Base-by-base conservation (phyloP, 2,797 vertebrate genomes). In the Sebastes flavidus region DNA sequence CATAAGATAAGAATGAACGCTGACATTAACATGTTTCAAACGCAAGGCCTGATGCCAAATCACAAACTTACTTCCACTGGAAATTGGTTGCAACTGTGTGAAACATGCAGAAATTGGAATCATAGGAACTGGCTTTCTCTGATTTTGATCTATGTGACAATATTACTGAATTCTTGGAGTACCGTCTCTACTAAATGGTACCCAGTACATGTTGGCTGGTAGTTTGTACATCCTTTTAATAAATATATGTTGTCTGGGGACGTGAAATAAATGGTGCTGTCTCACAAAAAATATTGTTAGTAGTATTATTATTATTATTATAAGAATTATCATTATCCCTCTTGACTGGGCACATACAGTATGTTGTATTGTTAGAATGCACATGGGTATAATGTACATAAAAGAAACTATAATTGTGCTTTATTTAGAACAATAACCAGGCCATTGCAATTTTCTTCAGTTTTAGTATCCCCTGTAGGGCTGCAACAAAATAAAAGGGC, bases 401-500 rank as follows among this genome's bases (percentile, higher is more conserved):
- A 42, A 54, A 16, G 20, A 14, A 12, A 70, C 14, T 58, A n/a
- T 52, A 54, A 75, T 30, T 34, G 38, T 65, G n/a, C 58, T 65
- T 55, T 34, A 59, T 42, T 74, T 38, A 52, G 32, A 77, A 30
- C 61, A 78, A 63, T 72, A 65, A 65, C 18, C 13, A 58, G 54
- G 18, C 56, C 9, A 16, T n/a, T 56, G 22, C 12, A n/a, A 12
- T 78, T 75, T 65, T 27, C 12, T 24, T 46, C 49, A 63, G 20
- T 69, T 81, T 86, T n/a, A 56, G 34, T 87, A 46, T 78, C 52
- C 70, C 67, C 60, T 61, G 68, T 67, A 54, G 66, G 13, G 34
- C 69, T 71, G 34, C 34, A 56, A 56, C 65, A 65, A 76, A 88
- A 90, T 72, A 52, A 85, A 80, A 54, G 65, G 77, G 54, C 74